A percentile compares a stretch with the other conserved stretches of the same genome.
Evolutionary conservation across 2,797 vertebrate genomes (phyloP).

Genomic region (Prionace glauca): DNA sequence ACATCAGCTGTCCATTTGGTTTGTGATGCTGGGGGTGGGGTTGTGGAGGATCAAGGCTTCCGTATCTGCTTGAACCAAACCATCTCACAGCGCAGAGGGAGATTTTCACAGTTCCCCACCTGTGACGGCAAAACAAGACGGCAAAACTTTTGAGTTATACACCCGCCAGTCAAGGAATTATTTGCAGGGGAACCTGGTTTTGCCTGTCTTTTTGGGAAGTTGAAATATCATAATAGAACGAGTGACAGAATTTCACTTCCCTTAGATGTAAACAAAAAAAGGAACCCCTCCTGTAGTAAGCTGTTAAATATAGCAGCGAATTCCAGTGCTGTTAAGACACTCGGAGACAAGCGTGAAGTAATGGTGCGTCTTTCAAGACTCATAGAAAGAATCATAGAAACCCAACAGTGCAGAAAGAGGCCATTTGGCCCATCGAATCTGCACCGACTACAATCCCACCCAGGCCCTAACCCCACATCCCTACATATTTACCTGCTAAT

Average conservation of each 20-base stretch:
- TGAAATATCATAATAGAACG: neutral
- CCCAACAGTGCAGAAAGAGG: no score
- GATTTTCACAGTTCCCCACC: neutral
- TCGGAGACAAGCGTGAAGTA: neutral
- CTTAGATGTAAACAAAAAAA: no score
- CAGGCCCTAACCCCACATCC: no score
- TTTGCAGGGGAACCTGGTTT: no score
- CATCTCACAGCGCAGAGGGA: no score
- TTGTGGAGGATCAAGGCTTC: neutral
- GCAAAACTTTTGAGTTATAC: neutral
- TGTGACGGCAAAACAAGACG: neutral
- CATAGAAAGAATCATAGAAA: no score
- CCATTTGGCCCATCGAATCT: no score
- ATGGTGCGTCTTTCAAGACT: neutral
- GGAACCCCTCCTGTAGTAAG: neutral
- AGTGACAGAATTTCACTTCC: neutral
- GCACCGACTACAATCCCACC: no score
- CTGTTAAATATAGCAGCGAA: neutral
- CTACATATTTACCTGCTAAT: no score
- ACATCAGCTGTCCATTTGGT: neutral
- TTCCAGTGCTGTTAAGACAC: neutral
- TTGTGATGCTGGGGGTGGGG: neutral
- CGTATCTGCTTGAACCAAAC: neutral
- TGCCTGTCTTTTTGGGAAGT: neutral
- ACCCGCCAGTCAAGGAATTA: neutral